A percentile compares a stretch with the other conserved stretches of the same genome.
phyloP scores from a whole-genome alignment of 2,888 invertebrate species.

The Dynastes grantii region DNA sequence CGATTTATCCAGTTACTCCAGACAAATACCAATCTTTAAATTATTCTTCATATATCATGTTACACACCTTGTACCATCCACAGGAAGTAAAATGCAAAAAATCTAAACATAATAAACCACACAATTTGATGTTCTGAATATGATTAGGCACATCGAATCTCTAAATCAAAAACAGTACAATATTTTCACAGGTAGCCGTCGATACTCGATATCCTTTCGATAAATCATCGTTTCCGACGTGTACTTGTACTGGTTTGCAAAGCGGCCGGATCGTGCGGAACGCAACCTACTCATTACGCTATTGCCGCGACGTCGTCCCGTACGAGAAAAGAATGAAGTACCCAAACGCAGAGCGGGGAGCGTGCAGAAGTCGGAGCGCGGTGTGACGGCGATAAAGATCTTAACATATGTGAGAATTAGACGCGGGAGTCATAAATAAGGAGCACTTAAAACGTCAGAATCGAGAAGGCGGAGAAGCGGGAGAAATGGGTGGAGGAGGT shows the following conservation, averaged over 20 bases:
- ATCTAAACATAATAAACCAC: no score
- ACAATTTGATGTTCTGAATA: no score
- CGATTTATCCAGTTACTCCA: no score
- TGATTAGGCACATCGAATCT: neutral
- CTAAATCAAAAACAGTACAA: neutral
- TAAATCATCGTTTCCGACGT: slow-evolving; percentile 4
- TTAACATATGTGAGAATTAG: slow-evolving; percentile 64
- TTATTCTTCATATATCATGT: no score
- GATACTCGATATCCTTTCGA: neutral
- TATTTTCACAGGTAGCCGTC: slow-evolving; percentile 6
- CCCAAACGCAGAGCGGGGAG: neutral
- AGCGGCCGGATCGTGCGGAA: neutral
- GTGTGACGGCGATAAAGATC: slow-evolving; percentile 63
- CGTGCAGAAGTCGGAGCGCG: neutral
- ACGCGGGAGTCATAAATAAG: slow-evolving; percentile 66
- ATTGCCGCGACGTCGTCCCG: neutral
- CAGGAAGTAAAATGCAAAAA: no score
- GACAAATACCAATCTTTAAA: no score
- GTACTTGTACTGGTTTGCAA: neutral
- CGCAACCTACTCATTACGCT: slow-evolving; percentile 4
- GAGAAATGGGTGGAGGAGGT: neutral
- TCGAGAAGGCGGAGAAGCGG: slow-evolving; percentile 65
- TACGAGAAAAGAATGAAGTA: neutral
- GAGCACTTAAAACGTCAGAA: slow-evolving; percentile 67
- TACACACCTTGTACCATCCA: no score